Conservation (phyloP, 1,140 invertebrate genomes). For the Trichoplusia ni region DNA sequence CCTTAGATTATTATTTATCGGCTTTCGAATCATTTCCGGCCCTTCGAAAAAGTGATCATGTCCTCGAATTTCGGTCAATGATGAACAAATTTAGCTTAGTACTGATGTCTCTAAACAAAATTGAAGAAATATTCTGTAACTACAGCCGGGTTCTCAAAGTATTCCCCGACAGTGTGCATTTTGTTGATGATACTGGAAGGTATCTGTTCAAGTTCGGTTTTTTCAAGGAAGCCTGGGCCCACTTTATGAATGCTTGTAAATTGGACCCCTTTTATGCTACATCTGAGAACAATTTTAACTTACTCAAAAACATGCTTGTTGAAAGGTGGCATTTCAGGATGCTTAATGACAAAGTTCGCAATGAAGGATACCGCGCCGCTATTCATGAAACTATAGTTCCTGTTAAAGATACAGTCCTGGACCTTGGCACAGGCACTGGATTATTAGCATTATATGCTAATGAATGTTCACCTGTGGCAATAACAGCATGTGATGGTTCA, state of each 20-base stretch:
- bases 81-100: slow-evolving; percentile 49
- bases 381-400: slow-evolving; percentile 82
- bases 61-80: slow-evolving; percentile 56
- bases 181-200: slow-evolving; percentile 68
- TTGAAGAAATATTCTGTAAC: slow-evolving; percentile 64
- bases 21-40: too few species aligned
- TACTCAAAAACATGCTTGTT: slow-evolving; percentile 79
- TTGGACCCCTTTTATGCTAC: slow-evolving; percentile 55
- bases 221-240: slow-evolving; percentile 62
- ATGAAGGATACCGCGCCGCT: slow-evolving; percentile 84
- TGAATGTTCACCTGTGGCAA: slow-evolving; percentile 79
- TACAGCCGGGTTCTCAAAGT: slow-evolving; percentile 55
- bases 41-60: slow-evolving; percentile 54
- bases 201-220: slow-evolving; percentile 64
- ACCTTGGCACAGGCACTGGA: slow-evolving; percentile 90
- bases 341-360: slow-evolving; percentile 88
- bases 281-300: slow-evolving; percentile 74
- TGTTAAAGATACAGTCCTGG: slow-evolving; percentile 83
- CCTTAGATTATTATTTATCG: slow-evolving; percentile 63
- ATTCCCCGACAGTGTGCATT: slow-evolving; percentile 59
- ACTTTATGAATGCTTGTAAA: slow-evolving; percentile 64
- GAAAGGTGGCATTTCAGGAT: slow-evolving; percentile 92
- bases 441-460: slow-evolving; percentile 85
- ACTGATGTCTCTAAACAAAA: slow-evolving; percentile 45
- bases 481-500: slow-evolving; percentile 87